Evolutionary conservation across 1,140 invertebrate genomes (phyloP), one percentile per base, ranked within the genome.

Genomic region (Nymphalis io): DNA sequence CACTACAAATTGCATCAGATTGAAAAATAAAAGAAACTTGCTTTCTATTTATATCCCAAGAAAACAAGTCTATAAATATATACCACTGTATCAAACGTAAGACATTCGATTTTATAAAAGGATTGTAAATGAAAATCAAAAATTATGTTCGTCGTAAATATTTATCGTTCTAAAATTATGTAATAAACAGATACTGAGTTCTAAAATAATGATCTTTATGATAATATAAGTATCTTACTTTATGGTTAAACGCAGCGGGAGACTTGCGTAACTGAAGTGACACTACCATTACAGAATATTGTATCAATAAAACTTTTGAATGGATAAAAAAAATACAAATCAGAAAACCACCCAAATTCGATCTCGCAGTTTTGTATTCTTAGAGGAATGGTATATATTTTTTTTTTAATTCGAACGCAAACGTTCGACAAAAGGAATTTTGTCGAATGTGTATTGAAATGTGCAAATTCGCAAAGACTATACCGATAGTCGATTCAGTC

Each of bases 191-290:
- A 60, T 3, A 44, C 18, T 70, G 61, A 63, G 39, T 67, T 72
- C 42, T 62, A 63, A 67, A 62, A 65, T 46, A 65, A 58, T 67
- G 63, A 60, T 53, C 60, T 67, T 40, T 72, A 46, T 18, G 40
- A 61, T 46, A 59, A 33, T 8, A 27, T 40, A 10, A 61, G 59
- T 46, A 5, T 23, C 44, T 12, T 46, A 61, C 18, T 42, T 61
- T 61, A 61, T 46, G 59, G 42, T n/a, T 46, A 61, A 61, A 27
- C 59, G 44, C 59, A 40, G 59, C 23, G 40, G 59, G 59, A 27
- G 27, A 61, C 23, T 23, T n/a, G 20, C 44, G 44, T 61, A 46
- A 61, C 44, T 23, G 59, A 44, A 61, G 44, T 61, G 59, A 61
- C 42, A 61, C 39, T 44, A 21, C 6, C 21, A 60, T 46, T 60